Base-by-base conservation (phyloP, 1,140 invertebrate genomes). In the Lysiphlebus fabarum region DNA sequence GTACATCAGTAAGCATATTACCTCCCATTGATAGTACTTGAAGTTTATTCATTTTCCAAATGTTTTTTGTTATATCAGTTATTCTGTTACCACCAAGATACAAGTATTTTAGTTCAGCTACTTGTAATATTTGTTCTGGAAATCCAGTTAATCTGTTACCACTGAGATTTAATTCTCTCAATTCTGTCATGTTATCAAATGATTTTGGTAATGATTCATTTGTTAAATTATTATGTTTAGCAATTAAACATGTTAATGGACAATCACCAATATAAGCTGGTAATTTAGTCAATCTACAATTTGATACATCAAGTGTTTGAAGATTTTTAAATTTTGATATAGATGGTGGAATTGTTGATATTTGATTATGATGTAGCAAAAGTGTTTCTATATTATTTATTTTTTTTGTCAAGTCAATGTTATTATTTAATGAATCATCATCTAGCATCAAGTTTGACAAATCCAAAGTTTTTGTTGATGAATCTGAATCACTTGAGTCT, bases 31-130 rank as follows among this genome's bases (percentile, higher is more conserved):
- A 95, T 9, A 98, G 78, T 36, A 96, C 85, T 72, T 94, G 89
- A 64, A 98, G 83, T 69, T 93, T 85, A 72, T 84, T 83, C 62
- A 97, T 77, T 79, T 87, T 87, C 81, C 87, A 87, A 58, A 98
- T 87, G 64, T 90, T 87, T 72, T 87, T 87, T 26, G 90, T 88
- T 65, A 99, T 85, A 64, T 84, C 84, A n/a, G 78, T 76, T 63
- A 99, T 90, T 53, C 81, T 80, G 77, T 98, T 99, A 17, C 87
- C 91, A 33, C 95, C 95, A 44, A 98, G 76, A 77, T 96, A 96
- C 7, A 99, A 82, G 70, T 90, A 91, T 76, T 86, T 89, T 7
- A 98, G 80, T 12, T 82, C 84, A 5, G 73, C 68, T 55, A 97
- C 74, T 61, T 95, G 88, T 34, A 95, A 83, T 50, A 98, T 77